A percentile compares a stretch with the other conserved stretches of the same genome.
These are phyloP conservation scores for Germaria angustata DNA, from an alignment of 2,888 invertebrate species.

Conservation along the genomic window DNA sequence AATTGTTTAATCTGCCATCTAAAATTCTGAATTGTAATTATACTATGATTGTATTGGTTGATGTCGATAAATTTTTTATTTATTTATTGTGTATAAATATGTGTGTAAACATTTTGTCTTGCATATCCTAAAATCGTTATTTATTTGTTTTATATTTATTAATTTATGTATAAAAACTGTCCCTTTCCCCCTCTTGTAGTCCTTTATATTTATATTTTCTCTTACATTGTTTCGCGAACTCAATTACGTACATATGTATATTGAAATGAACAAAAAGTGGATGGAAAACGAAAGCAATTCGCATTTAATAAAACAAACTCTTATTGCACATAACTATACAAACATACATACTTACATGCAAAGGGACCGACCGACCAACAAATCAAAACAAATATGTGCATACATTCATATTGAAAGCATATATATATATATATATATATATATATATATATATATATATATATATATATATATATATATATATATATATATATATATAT, in stretches of 20 bases:
- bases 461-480: no score
- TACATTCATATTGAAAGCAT: conserved; percentile 3
- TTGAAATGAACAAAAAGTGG: conserved; percentile 40
- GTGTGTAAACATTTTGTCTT: not conserved
- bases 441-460: not conserved
- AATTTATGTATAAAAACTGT: not conserved
- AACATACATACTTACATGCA: not conserved
- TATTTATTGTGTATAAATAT: not conserved
- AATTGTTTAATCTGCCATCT: no score
- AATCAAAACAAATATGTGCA: no score
- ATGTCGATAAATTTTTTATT: conserved; percentile 12
- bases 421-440: not conserved
- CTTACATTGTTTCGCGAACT: conserved; percentile 29
- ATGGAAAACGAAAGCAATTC: conserved; percentile 15
- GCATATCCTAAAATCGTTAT: conserved; percentile 22
- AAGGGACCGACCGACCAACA: no score
- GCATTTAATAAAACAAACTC: conserved; percentile 46
- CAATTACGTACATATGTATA: conserved; percentile 50
- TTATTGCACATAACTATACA: conserved; percentile 43
- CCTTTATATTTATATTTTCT: not conserved
- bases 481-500: no score
- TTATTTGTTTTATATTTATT: conserved; percentile 47
- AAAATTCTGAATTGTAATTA: no score
- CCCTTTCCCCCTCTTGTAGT: not conserved
- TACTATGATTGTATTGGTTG: not conserved